These are phyloP conservation scores for Pseudomyrmex sp. DNA, from an alignment of 1,140 invertebrate species.

Conservation along the genomic window DNA sequence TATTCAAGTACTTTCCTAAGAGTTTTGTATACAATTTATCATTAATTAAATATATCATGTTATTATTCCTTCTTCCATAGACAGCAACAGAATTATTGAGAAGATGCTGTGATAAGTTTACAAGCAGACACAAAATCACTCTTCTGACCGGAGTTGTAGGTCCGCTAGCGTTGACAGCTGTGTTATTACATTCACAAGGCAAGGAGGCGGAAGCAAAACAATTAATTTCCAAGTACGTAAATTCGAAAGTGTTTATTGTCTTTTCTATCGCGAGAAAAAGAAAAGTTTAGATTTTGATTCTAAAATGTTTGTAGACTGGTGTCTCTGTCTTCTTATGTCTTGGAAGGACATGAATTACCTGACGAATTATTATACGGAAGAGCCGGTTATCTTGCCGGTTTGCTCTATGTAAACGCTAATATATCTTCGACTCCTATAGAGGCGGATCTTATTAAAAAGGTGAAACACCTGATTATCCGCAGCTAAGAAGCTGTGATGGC, in stretches of 20 bases:
- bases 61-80: slow-evolving; percentile 72
- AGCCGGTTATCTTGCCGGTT: slow-evolving; percentile 92
- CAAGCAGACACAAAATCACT: slow-evolving; percentile 85
- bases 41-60: slow-evolving; percentile 48
- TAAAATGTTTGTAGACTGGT: slow-evolving; percentile 83
- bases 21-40: neutral
- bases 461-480: slow-evolving; percentile 59
- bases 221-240: slow-evolving; percentile 84
- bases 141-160: slow-evolving; percentile 93
- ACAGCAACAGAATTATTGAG: slow-evolving; percentile 84
- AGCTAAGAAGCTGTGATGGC: slow-evolving; percentile 20
- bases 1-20: slow-evolving; percentile 65
- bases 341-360: slow-evolving; percentile 86
- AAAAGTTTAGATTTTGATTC: slow-evolving; percentile 21
- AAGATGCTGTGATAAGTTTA: slow-evolving; percentile 80
- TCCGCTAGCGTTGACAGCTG: slow-evolving; percentile 89
- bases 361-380: slow-evolving; percentile 95
- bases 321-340: slow-evolving; percentile 84
- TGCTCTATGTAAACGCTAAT: slow-evolving; percentile 90
- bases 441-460: slow-evolving; percentile 84
- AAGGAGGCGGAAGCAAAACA: slow-evolving; percentile 81
- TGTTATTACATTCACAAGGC: slow-evolving; percentile 87
- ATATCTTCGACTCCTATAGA: slow-evolving; percentile 84
- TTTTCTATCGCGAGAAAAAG: no score
- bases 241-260: neutral